A percentile compares a stretch with the other conserved stretches of the same genome.
These are phyloP conservation scores for Drosophila nigricruria DNA, from an alignment of 2,888 invertebrate species.

Conservation along the genomic window DNA sequence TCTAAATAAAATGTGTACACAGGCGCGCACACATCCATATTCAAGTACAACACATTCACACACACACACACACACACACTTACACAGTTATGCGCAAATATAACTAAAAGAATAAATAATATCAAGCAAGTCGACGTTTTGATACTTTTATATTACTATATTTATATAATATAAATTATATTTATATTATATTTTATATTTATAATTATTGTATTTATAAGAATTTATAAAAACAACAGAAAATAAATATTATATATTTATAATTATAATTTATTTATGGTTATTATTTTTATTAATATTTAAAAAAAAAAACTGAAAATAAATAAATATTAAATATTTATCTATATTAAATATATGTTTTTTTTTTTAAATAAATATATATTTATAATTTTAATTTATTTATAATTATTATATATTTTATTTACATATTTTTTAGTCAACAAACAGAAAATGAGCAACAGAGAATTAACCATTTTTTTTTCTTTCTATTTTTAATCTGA, in stretches of 20 bases:
- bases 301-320: no score
- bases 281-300: no score
- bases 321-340: no score
- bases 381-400: neutral
- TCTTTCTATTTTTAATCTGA: neutral
- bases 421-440: no score
- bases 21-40: slow-evolving; percentile 23
- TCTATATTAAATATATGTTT: neutral
- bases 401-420: neutral
- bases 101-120: slow-evolving; percentile 26
- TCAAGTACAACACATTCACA: slow-evolving; percentile 9
- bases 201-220: no score
- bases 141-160: slow-evolving; percentile 20
- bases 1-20: slow-evolving; percentile 51
- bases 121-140: neutral
- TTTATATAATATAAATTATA: neutral
- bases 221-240: no score
- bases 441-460: no score
- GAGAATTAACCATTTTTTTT: neutral
- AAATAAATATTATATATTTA: no score
- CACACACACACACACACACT: neutral
- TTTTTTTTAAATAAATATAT: no score
- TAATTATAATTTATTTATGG: neutral
- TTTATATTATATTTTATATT: neutral
- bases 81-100: slow-evolving; percentile 29